Base-by-base conservation (phyloP, 1,140 invertebrate genomes). In the Magallana ariakensis region DNA sequence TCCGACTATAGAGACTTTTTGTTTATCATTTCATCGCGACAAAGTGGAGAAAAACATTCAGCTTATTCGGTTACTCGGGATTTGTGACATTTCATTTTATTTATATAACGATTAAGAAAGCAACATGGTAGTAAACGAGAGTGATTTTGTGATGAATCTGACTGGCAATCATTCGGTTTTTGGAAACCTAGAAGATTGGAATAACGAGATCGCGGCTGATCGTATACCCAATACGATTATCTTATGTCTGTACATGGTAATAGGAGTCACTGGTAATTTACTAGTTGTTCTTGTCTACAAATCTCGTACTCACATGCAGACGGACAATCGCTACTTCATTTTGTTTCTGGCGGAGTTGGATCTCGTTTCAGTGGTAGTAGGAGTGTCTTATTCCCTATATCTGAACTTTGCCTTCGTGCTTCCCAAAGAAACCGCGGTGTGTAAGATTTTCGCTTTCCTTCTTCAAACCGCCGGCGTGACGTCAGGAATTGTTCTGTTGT, bases 301-400 rank as follows among this genome's bases (percentile, higher is more conserved):
- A 33, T 87, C 83, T 58, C 62, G 80, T 56, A 84, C 86, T 70
- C 84, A 87, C 53, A 82, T 58, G 16, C 84, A 89, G n/a, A 81
- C 80, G 75, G 88, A 89, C 66, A 86, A 89, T 54, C 85, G 88
- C 2, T 89, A 87, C 60, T 89, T 89, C 55, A 89, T 89, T 15
- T 80, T 85, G 11, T 87, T 84, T 82, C 58, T 89, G 2, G 88
- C 88, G 13, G 54, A 60, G 0, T 19, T 89, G 53, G 88, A 89
- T 62, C 15, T 89, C 15, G 53, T 84, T 13, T 83, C 88, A 22
- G 83, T 85, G 19, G 46, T 66, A 0, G 75, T 82, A n/a, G 53
- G 88, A 16, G 83, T 58, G 0, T 53, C 83, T 56, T 75, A 84
- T 9, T 82, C 85, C 16, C 54, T 89, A 13, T 83, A 66, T 13